A percentile compares a stretch with the other conserved stretches of the same genome.
These are phyloP conservation scores for Lepisosteus oculatus DNA, from an alignment of 2,113 vertebrate genomes.

Conservation along the genomic window DNA sequence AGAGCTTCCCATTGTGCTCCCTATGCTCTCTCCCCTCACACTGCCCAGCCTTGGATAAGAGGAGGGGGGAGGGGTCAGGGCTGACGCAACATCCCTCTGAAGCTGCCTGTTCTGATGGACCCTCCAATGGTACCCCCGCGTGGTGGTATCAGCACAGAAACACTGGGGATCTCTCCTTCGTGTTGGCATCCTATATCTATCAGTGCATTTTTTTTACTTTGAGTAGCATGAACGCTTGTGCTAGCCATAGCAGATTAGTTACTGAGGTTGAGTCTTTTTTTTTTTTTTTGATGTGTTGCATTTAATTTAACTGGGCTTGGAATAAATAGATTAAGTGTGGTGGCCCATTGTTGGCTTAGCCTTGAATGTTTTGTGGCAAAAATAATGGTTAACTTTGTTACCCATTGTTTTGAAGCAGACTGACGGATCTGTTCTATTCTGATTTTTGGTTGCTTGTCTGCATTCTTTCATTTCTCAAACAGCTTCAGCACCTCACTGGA, in stretches of 20 bases:
- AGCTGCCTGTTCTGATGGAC: slow-evolving; percentile 36
- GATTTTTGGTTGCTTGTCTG: not conserved
- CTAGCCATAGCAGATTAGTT: slow-evolving; percentile 19
- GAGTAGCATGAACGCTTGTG: slow-evolving; percentile 26
- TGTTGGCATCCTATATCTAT: slow-evolving; percentile 33
- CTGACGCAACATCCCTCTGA: slow-evolving; percentile 35
- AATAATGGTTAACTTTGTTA: not conserved
- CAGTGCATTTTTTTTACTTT: slow-evolving; percentile 23
- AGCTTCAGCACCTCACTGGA: no score
- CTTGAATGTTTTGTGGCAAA: slow-evolving; percentile 3
- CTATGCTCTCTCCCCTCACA: slow-evolving; percentile 54
- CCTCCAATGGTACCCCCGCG: slow-evolving; percentile 45
- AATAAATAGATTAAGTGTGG: slow-evolving; percentile 1
- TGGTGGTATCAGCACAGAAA: slow-evolving; percentile 43
- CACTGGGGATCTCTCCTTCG: slow-evolving; percentile 32
- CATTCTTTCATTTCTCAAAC: no score
- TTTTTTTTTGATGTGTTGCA: slow-evolving; percentile 29
- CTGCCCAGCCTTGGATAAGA: slow-evolving; percentile 47
- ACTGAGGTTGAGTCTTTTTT: slow-evolving; percentile 13
- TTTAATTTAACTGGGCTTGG: slow-evolving; percentile 14
- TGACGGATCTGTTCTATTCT: slow-evolving; percentile 2
- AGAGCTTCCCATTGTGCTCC: slow-evolving; percentile 57
- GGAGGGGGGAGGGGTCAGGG: slow-evolving; percentile 19
- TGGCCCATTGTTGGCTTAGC: slow-evolving; percentile 4
- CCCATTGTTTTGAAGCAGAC: not conserved